Evolutionary conservation across 2,113 vertebrate genomes (phyloP), one percentile per base, ranked within the genome.

Genomic region (Phyllostomus hastatus): DNA sequence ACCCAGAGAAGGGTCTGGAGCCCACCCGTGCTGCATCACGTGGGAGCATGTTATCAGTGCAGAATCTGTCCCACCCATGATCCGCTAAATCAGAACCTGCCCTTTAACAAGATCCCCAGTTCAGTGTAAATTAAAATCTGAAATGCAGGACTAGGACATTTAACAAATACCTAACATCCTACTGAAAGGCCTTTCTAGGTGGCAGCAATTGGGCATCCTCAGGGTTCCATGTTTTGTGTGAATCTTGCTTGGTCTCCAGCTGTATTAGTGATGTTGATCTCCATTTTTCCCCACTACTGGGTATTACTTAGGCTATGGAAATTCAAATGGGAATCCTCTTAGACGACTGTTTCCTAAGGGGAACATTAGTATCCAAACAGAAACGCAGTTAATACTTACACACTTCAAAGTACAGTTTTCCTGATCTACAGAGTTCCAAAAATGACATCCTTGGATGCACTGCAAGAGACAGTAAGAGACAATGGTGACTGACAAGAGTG

Each of bases 391-490:
- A 57, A 81, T 97, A 98, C 98, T 98, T 97, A 98, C 98, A 97
- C 98, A 98, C 82, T 98, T 97, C 72, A 96, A 78, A 22, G 78
- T 86, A 92, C 98, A 98, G 33, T 12, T 41, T 1, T 90, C 96
- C 94, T 98, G 97, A 35, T 94, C 9, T 0, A 38, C 67, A 33
- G 95, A 94, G 59, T 97, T 98, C 98, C 98, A 98, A 96, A 98
- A 97, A 73, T 96, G 95, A 75, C 98, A 98, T 94, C 98, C 98
- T 54, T 97, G 96, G 3, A 85, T 97, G 46, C 98, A 98, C 98
- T 98, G 69, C 43, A 98, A 98, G 90, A 96, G 14, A 90, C 1
- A 59, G 31, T 48, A 81, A 90, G 50, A 94, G 41, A 52, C 2
- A 46, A 16, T 2, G 8, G 10, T 70, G 33, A 95, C 54, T 79